phyloP scores from a whole-genome alignment of 2,888 invertebrate species.

The Chalcosyrphus nemorum region DNA sequence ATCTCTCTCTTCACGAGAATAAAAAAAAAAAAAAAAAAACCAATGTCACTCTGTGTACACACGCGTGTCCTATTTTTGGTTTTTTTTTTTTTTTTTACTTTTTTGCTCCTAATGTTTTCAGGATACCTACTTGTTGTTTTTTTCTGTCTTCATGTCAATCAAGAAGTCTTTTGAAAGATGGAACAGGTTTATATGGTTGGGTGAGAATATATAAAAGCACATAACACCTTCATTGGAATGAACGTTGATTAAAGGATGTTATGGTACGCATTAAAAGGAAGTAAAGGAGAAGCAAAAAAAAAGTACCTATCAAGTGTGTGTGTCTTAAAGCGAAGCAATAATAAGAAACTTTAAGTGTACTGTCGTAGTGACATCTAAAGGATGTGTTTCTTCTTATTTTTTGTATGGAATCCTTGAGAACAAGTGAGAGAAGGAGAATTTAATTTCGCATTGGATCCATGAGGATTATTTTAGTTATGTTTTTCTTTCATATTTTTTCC shows the following conservation, averaged over 20 bases:
- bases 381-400: neutral
- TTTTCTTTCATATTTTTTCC: neutral
- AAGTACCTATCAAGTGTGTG: neutral
- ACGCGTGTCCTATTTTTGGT: neutral
- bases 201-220: neutral
- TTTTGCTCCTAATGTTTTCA: neutral
- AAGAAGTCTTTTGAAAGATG: neutral
- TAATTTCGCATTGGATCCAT: neutral
- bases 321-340: neutral
- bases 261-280: neutral
- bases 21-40: neutral
- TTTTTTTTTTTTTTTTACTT: neutral
- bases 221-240: neutral
- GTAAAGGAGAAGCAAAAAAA: neutral
- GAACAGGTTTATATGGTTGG: neutral
- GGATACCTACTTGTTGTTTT: too few species aligned
- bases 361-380: neutral
- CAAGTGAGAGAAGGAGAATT: slow-evolving; percentile 1
- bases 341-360: neutral
- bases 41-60: neutral
- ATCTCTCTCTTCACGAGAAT: too few species aligned
- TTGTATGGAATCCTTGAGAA: neutral
- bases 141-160: slow-evolving; percentile 1
- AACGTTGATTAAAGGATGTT: neutral
- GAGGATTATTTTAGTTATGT: neutral